phyloP scores from a whole-genome alignment of 2,888 invertebrate genomes.

The Deilephila elpenor region DNA sequence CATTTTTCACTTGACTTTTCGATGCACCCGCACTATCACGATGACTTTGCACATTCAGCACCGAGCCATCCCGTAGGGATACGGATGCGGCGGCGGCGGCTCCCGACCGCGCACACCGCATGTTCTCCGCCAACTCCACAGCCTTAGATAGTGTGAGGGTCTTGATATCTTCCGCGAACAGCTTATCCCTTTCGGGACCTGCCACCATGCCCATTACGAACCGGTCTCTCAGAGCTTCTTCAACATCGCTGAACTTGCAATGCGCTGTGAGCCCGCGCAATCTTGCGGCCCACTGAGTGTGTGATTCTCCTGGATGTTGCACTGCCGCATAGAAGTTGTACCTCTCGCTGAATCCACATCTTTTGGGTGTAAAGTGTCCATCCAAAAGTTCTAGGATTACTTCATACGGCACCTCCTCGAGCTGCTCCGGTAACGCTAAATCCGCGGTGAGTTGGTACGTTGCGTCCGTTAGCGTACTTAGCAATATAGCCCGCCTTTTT shows the following conservation, averaged over 20 bases:
- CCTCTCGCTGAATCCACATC: conserved; percentile 36
- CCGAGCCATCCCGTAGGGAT: neutral
- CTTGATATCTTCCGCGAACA: neutral
- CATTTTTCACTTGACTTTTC: conserved; percentile 30
- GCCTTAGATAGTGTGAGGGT: neutral
- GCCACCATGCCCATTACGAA: conserved; percentile 29
- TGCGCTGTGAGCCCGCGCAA: conserved; percentile 38
- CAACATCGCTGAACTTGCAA: conserved; percentile 38
- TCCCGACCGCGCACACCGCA: neutral
- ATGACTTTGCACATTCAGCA: neutral
- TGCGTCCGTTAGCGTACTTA: conserved; percentile 39
- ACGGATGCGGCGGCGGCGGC: neutral
- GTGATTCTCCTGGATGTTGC: conserved; percentile 39
- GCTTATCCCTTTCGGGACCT: conserved; percentile 2
- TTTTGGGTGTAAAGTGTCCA: conserved; percentile 41
- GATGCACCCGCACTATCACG: neutral
- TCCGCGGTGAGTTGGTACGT: conserved; percentile 40
- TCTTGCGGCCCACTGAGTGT: conserved; percentile 40
- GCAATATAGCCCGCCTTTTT: conserved; percentile 37
- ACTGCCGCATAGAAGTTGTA: conserved; percentile 38
- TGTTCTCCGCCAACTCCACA: neutral
- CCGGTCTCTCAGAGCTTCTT: conserved; percentile 39
- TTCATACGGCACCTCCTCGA: conserved; percentile 36
- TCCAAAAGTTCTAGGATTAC: conserved; percentile 38
- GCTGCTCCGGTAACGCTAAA: conserved; percentile 35